Base-by-base conservation (phyloP, 2,888 invertebrate genomes). In the Uropetala carovei region DNA sequence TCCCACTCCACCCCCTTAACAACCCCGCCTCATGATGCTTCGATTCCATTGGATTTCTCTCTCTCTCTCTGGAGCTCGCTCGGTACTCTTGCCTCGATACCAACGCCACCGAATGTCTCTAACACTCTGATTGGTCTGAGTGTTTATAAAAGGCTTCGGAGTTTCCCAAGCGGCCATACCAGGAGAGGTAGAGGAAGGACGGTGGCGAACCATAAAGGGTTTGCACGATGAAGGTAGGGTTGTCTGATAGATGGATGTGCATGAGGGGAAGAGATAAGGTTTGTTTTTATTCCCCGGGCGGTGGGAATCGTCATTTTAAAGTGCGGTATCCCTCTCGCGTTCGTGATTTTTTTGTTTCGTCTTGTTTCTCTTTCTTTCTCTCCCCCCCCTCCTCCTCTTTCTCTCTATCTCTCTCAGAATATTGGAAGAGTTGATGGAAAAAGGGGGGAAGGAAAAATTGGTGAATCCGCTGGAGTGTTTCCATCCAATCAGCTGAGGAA, bases 201-300 rank as follows among this genome's bases (percentile, higher is more conserved):
- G 22, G 86, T 86, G 60, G 86, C 86, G 86, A 60, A 60, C 60
- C 89, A 64, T 43, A 64, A 89, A 89, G 89, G 89, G 89, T 89
- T 68, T 64, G 89, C 89, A 89, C 89, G 89, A 86, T 56, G 83
- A 57, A 75, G 75, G 75, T 4, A 43, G 59, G 85, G 59, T 10
- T 30, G 86, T n/a, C 86, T 86, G 86, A 86, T 86, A 60, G 86
- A 89, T 89, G 64, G 89, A 89, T 68, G 89, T 64, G 89, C 64
- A 64, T 43, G 89, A 57, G 68, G 89, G 68, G 18, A 43, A n/a
- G 89, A 89, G 89, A 89, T 89, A 89, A 89, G n/a, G 22, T n/a
- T n/a, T 8, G 64, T 14, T 86, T 86, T 86, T 60, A 86, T 86
- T 86, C 86, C 86, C 86, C 30, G 30, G 86, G 86, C 60, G 64